Conservation (phyloP, 2,113 vertebrate species). For the Tychaedon coryphoeus region DNA sequence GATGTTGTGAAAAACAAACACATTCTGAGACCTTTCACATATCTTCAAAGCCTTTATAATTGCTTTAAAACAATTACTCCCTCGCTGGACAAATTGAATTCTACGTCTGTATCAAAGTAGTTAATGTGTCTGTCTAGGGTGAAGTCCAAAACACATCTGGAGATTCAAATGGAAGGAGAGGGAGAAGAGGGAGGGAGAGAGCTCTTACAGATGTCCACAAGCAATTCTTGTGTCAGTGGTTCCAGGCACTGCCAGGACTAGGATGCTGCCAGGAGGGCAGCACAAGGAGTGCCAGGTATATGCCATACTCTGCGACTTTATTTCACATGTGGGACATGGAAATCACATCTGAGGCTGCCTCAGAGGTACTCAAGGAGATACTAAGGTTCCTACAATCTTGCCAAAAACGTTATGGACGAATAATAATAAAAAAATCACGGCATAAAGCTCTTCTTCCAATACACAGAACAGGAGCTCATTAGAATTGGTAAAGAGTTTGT, state of each 20-base stretch:
- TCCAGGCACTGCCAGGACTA: not conserved
- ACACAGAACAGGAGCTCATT: not conserved
- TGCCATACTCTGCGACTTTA: not conserved
- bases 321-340: not conserved
- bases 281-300: not conserved
- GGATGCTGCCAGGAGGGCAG: not conserved
- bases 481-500: slow-evolving; percentile 37
- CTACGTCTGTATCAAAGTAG: not conserved
- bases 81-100: not conserved
- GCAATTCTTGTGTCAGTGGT: not conserved
- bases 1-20: not conserved
- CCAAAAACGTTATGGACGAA: not conserved
- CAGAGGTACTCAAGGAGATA: not conserved
- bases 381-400: not conserved
- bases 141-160: not conserved
- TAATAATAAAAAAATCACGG: not conserved
- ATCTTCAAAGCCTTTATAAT: not conserved
- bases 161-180: not conserved
- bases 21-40: not conserved
- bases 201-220: not conserved
- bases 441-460: slow-evolving; percentile 12
- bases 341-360: not conserved
- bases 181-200: not conserved
- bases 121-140: not conserved
- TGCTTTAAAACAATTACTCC: not conserved